Evolutionary conservation across 35 echinoderm and acorn worm genomes (phyloP).

Genomic region (Acanthaster planci): DNA sequence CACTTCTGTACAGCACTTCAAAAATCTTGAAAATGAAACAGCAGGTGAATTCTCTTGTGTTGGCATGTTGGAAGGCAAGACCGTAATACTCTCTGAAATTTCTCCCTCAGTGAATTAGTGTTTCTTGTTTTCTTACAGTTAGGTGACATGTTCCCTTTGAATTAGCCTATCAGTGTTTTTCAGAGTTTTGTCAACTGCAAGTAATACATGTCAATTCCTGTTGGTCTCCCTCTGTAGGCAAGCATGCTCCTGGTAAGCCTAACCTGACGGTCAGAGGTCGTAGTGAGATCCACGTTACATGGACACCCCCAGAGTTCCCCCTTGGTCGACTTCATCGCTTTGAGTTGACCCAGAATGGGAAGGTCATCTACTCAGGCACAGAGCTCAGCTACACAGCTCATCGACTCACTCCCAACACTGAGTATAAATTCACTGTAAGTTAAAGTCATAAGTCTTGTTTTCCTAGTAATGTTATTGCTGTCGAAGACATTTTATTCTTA

Average conservation of each 20-base stretch:
- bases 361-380: constrained; percentile 93
- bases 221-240: constrained; percentile 37
- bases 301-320: constrained; percentile 90
- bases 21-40: too few species aligned
- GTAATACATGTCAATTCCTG: too few species aligned
- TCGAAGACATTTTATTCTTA: too few species aligned
- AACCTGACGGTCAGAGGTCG: constrained; percentile 72
- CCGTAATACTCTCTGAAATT: too few species aligned
- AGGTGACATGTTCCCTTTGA: too few species aligned
- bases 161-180: too few species aligned
- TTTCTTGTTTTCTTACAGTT: too few species aligned
- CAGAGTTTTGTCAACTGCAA: too few species aligned
- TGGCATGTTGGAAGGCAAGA: too few species aligned
- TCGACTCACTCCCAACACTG: constrained; percentile 75
- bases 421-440: constrained; percentile 93
- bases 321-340: constrained; percentile 85
- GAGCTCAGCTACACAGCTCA: constrained; percentile 74
- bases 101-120: too few species aligned
- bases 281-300: constrained; percentile 83
- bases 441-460: background rate
- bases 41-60: too few species aligned
- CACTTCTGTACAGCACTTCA: too few species aligned
- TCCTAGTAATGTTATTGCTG: background rate
- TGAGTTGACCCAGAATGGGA: constrained; percentile 85
- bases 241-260: constrained; percentile 91